Evolutionary conservation across 2,113 vertebrate species (phyloP).

Genomic region (Eclectus roratus): DNA sequence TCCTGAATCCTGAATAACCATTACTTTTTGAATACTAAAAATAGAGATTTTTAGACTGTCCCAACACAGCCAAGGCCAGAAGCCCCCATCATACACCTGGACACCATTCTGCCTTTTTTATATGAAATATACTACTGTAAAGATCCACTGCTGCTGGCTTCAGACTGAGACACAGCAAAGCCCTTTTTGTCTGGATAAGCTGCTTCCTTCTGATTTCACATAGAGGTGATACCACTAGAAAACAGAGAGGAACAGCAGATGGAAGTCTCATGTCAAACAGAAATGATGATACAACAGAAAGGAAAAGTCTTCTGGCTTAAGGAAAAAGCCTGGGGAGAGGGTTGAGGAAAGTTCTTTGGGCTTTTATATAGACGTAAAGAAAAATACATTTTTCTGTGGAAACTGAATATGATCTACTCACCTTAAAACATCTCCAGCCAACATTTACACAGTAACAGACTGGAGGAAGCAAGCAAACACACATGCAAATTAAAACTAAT

Average conservation of each 20-base stretch:
- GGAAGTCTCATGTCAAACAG: background rate
- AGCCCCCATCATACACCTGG: background rate
- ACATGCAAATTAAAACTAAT: background rate
- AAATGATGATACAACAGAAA: background rate
- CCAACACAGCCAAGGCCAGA: background rate
- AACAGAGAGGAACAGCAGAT: background rate
- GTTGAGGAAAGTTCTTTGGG: background rate
- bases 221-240: background rate
- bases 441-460: background rate
- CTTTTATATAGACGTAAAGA: background rate
- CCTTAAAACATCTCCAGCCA: background rate
- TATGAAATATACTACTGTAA: background rate
- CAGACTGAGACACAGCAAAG: background rate
- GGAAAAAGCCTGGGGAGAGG: background rate
- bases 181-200: background rate
- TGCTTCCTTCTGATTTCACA: background rate
- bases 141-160: background rate
- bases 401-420: background rate
- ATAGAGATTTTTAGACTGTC: background rate
- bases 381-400: background rate
- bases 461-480: background rate
- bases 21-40: background rate
- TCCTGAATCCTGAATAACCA: background rate
- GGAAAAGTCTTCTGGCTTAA: background rate
- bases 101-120: background rate